These are phyloP conservation scores for Dioctria linearis DNA, from an alignment of 2,888 invertebrate genomes.

Conservation along the genomic window DNA sequence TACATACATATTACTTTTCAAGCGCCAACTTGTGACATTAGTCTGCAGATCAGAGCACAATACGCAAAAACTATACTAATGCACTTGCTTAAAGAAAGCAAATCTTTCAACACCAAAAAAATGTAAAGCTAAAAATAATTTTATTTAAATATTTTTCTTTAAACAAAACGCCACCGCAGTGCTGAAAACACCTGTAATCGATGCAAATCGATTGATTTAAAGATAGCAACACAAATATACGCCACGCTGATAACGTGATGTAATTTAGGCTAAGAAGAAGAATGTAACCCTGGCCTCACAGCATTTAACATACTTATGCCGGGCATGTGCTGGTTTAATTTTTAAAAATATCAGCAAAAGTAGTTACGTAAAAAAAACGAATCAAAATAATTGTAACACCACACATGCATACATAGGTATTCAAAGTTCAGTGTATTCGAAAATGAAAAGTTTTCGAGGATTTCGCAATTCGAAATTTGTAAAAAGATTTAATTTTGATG, in stretches of 20 bases:
- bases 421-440: no score
- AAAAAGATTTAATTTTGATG: no score
- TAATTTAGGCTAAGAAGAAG: not conserved
- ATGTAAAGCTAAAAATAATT: constrained; percentile 5
- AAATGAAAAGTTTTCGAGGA: no score
- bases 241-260: not conserved
- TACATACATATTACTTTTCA: no score
- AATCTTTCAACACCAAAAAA: no score
- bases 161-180: constrained; percentile 17
- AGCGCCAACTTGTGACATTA: no score
- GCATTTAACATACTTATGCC: constrained; percentile 1
- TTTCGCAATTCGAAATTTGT: no score
- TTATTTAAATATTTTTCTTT: not conserved
- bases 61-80: no score
- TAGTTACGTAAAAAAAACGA: not conserved
- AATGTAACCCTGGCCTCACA: constrained; percentile 27
- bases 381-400: no score
- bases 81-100: no score
- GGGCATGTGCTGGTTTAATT: not conserved
- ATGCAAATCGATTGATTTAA: not conserved
- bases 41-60: no score
- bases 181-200: not conserved
- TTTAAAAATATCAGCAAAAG: constrained; percentile 9
- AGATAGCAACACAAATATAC: constrained; percentile 10
- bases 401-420: no score